phyloP scores from a whole-genome alignment of 2,797 vertebrate species.

The Hypotaenidia philippensis region DNA sequence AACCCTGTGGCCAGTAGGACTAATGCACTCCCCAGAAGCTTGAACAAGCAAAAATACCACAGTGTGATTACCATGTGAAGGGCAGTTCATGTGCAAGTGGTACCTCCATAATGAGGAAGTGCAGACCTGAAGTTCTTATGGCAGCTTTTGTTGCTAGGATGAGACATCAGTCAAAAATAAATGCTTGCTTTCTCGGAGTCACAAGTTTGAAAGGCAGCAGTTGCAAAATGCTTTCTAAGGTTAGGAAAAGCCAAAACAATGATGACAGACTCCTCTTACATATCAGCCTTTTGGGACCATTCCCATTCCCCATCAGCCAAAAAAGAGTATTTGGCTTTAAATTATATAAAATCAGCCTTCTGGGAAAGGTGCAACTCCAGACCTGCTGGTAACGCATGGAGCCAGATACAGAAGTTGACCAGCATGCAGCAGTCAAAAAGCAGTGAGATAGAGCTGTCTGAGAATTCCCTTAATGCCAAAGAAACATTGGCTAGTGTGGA shows the following conservation, averaged over 20 bases:
- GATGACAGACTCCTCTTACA: neutral
- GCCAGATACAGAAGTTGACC: neutral
- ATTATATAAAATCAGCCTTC: neutral
- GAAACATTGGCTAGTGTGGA: neutral
- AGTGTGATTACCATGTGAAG: neutral
- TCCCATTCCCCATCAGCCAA: neutral
- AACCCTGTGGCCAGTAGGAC: neutral
- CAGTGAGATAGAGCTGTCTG: neutral
- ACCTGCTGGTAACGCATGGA: neutral
- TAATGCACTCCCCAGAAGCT: neutral
- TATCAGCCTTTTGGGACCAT: neutral
- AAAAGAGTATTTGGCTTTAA: neutral
- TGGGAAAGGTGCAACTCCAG: neutral
- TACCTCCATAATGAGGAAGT: neutral
- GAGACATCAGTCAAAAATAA: neutral
- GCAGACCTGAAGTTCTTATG: neutral
- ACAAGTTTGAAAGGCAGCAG: neutral
- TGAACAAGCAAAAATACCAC: neutral
- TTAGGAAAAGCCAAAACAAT: neutral
- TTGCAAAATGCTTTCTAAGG: neutral
- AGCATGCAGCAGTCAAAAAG: neutral
- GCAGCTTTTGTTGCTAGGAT: neutral
- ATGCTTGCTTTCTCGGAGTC: neutral
- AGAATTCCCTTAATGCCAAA: neutral
- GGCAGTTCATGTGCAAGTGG: neutral